Evolutionary conservation across 2,113 vertebrate genomes (phyloP), one percentile per base, ranked within the genome.

Genomic region (Mirza zaza): DNA sequence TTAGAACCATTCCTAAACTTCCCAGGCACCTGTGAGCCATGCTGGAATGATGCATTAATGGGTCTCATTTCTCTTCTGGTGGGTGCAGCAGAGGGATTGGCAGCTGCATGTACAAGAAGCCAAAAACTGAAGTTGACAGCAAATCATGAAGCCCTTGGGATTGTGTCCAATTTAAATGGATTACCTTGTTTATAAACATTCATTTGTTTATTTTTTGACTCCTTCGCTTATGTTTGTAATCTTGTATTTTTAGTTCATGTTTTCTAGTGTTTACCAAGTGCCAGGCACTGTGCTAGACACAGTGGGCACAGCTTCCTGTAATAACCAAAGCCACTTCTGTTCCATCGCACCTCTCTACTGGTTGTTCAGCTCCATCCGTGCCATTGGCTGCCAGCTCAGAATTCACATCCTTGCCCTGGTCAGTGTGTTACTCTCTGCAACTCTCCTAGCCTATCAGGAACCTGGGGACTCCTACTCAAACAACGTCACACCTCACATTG

Each of bases 21-120:
- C 70, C 27, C 12, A 88, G 95, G 82, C 34, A 94, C 95, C 81
- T 90, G 50, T 29, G 91, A 95, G 79, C 50, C 88, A n/a, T 57
- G 29, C 34, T 57, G 83, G 36, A 57, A 68, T n/a, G 32, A 85
- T 71, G 73, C 50, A 84, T 87, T 75, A 76, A 81, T 81, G 14
- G 84, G 34, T 85, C 82, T 94, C 89, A 50, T 91, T 94, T 95
- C 23, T 23, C 86, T 95, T 94, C 73, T 25, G 50, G 45, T 73
- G 55, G 89, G 34, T 52, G 29, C 32, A 89, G 63, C 36, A 36
- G 93, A 70, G 80, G 92, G 87, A 86, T 39, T 27, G 84, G 82
- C 86, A 94, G 81, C 73, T 97, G 88, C 65, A 81, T n/a, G 32
- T 39, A 45, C 50, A 85, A 80, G 84, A 86, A 93, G 73, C 57